Evolutionary conservation across 2,113 vertebrate genomes (phyloP), one percentile per base, ranked within the genome.

Genomic region (Clarias batrachus): DNA sequence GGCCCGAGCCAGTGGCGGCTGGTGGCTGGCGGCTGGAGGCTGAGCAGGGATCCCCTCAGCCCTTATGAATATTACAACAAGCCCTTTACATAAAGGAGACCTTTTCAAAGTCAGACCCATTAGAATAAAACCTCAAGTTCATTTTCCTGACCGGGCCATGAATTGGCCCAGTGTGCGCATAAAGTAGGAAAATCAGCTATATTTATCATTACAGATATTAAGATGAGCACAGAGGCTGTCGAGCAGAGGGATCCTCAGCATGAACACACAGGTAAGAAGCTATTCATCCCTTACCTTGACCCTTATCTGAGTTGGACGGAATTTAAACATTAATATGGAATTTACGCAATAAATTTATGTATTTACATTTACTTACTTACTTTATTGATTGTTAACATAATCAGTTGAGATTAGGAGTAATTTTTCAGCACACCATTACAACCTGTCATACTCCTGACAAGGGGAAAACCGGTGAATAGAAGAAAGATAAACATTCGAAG

Each of bases 201-300:
- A 94, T 96, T 96, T 96, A 93, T 95, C 92, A 91, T 95, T 94
- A 76, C 94, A 98, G 97, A 96, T 95, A 96, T 97, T 95, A 98
- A 97, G 96, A 99, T 99, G 97, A 99, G 97, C 88, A 93, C 96
- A 62, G 96, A 97, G 89, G 90, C 95, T 0, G 95, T 96, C 76
- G 96, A 98, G 90, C 96, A 96, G 91, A 94, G 96, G 65, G 97
- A 97, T 54, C 89, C 93, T 63, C 92, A 91, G 65, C 91, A 93
- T 0, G 93, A 95, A 54, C 94, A 97, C 87, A 89, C 96, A 93
- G 98, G 97, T 99, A 96, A 96, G 97, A 86, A 71, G 23, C 52
- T 56, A 83, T 33, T 57, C n/a, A 23, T 62, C 30, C 30, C 2
- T 79, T 59, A 30, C 8, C 19, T 16, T 13, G 48, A 77, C 16